Evolutionary conservation across 2,113 vertebrate genomes (phyloP), one percentile per base, ranked within the genome.

Genomic region (Tympanuchus pallidicinctus): DNA sequence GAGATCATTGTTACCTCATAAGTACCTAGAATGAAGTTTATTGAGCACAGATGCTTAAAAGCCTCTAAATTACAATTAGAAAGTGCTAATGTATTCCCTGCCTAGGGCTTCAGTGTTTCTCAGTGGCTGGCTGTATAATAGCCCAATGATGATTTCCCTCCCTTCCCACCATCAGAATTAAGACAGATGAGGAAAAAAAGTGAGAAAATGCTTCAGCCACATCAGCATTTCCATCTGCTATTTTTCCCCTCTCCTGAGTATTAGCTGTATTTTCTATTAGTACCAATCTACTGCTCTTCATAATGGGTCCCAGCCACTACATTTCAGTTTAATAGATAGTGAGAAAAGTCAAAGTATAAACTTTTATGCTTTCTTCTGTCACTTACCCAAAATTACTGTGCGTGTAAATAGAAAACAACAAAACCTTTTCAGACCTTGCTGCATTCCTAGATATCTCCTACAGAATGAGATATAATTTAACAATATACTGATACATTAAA

Each of bases 41-140:
- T 36, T 25, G 13, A 54, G 43, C 54, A 36, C 66, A 91, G 88
- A 71, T 82, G 59, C 69, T 91, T 82, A 73, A 93, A 85, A 82
- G 38, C 34, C 47, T 82, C 32, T 82, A 82, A 91, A 85, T 64
- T 60, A 75, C 65, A 72, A 50, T 71, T 64, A 78, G 61, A 32
- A 93, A 69, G 27, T 60, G 42, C 48, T 84, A 86, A 74, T 81
- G 50, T 42, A 42, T 50, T 84, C 32, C 64, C 27, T 65, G 45
- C 42, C 43, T 25, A 71, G 11, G n/a, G 27, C 14, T 32, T 48
- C 14, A 38, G 43, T 82, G 15, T 64, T 84, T 90, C 47, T 86
- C 48, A 56, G 10, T 45, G 38, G 27, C 30, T 84, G 47, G 18
- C 12, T 82, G 3, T 11, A 1, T n/a, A 73, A 73, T 1, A 66